Conservation (phyloP, 2,113 vertebrate species). For the Lasiurus cinereus region DNA sequence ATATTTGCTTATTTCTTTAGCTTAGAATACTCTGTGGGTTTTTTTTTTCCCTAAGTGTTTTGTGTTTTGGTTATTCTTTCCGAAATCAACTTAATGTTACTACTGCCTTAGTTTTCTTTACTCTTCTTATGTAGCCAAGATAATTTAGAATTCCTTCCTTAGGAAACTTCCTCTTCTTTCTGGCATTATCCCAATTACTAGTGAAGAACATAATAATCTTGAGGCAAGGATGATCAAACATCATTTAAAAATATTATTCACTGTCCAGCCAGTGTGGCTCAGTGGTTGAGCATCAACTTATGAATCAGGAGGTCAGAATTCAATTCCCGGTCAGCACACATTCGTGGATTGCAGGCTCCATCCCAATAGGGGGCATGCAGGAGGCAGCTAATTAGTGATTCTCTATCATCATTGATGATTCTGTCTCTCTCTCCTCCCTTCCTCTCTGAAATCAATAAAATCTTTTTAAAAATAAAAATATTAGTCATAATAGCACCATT, state of each 20-base stretch:
- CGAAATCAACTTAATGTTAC: background rate
- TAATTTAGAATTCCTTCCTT: conserved; percentile 23
- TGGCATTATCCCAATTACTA: background rate
- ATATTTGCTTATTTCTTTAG: background rate
- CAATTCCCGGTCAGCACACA: no score
- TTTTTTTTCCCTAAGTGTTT: background rate
- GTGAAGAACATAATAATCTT: background rate
- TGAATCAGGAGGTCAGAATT: no score
- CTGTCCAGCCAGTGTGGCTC: no score
- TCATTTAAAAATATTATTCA: background rate
- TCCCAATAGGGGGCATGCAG: no score
- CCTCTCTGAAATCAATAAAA: no score
- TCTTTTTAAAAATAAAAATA: background rate
- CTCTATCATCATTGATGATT: no score
- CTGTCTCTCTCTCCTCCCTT: no score
- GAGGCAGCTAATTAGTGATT: no score
- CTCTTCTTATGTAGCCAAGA: background rate
- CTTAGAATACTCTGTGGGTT: background rate
- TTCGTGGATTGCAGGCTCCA: no score
- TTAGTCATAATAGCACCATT: background rate
- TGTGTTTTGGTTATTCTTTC: background rate
- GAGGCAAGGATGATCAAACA: background rate
- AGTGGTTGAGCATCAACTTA: no score
- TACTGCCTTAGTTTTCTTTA: conserved; percentile 1
- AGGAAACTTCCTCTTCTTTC: background rate